These are phyloP conservation scores for Alouatta palliata DNA, from an alignment of 2,113 vertebrate species.

Conservation along the genomic window DNA sequence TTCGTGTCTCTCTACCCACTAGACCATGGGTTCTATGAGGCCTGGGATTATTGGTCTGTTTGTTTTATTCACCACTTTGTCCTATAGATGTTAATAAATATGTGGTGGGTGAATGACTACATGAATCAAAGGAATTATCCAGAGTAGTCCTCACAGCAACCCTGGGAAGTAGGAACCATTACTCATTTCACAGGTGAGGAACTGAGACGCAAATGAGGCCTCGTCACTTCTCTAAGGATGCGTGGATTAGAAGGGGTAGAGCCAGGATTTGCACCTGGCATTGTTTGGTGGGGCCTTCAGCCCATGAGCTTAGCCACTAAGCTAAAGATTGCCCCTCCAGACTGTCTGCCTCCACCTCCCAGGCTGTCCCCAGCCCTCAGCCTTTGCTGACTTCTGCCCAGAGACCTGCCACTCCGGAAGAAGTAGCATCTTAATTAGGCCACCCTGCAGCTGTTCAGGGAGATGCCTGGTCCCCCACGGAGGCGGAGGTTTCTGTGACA, in stretches of 20 bases:
- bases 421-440: conserved; percentile 46
- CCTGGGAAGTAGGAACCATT: background rate
- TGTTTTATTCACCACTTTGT: background rate
- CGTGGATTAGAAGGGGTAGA: background rate
- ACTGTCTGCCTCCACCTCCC: background rate
- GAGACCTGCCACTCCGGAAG: background rate
- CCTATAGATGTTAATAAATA: background rate
- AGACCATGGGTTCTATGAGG: accelerated
- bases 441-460: conserved; percentile 49
- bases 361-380: background rate
- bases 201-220: background rate
- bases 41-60: accelerated
- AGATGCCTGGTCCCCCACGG: background rate
- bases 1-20: accelerated
- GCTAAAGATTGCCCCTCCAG: background rate
- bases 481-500: conserved; percentile 38
- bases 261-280: background rate
- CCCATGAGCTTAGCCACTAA: background rate
- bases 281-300: background rate
- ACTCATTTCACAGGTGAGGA: background rate
- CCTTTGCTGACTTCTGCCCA: conserved; percentile 24
- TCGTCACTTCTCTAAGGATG: background rate
- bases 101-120: background rate
- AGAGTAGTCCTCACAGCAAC: background rate
- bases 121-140: background rate